Base-by-base conservation (phyloP, 2,797 vertebrate species). In the Chaunax sp. region DNA sequence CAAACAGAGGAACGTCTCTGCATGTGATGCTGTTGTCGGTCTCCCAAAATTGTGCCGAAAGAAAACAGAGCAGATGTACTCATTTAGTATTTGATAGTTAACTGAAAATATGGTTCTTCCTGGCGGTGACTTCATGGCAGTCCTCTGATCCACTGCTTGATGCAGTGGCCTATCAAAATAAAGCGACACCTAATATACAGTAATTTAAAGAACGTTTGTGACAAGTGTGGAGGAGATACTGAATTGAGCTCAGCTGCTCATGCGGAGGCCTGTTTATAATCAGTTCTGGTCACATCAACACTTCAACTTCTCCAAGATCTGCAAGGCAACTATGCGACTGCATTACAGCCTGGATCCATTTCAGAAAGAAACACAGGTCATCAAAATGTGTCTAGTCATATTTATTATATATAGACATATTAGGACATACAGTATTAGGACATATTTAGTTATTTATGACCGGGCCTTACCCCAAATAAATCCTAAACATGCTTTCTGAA, bases 201-300 rank as follows among this genome's bases (percentile, higher is more conserved):
- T 22, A 25, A 35, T 22, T 26, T 33, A 14, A 44, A 5, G 19
- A 9, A 20, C 15, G 15, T 18, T 51, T 69, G 43, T 49, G 33
- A 38, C 22, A 43, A 20, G 7, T 0, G 28, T 6, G n/a, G 52
- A 10, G 8, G 28, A 61, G 58, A 64, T 20, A 0, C 13, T 26
- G 50, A 43, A 30, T 16, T 0, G 12, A 52, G 30, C 28, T 69
- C 35, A 59, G 64, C 58, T 51, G 57, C 43, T 16, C 13, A 2
- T 4, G 15, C 30, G 44, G 55, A 44, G 14, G 60, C 19, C 77
- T 67, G 74, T 44, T 77, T 20, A 18, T 23, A 18, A 75, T 81
- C 59, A 61, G 23, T 1, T 64, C 61, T 64, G 68, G 64, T 63
- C 58, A 68, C 18, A 52, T 25, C 50, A n/a, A 51, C 49, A n/a